Evolutionary conservation across 2,888 invertebrate species (phyloP).

Genomic region (Drosophila trichaetosa): DNA sequence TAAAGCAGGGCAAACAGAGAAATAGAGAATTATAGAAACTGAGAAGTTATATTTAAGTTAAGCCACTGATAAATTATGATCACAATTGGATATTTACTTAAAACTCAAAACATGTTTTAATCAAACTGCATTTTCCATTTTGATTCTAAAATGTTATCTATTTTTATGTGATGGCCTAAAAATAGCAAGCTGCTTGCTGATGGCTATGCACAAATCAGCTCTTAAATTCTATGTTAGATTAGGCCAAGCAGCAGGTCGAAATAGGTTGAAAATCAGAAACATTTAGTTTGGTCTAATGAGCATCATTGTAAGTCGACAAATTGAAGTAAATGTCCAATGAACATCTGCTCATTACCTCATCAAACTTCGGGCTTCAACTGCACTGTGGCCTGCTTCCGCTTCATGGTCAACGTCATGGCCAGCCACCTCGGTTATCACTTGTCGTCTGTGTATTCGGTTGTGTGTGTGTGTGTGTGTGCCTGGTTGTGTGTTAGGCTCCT

Average conservation of each 20-base stretch:
- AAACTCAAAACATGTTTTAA: not conserved
- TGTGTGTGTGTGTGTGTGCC: conserved; percentile 13
- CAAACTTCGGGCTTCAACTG: conserved; percentile 19
- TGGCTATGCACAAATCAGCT: not conserved
- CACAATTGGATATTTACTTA: conserved; percentile 32
- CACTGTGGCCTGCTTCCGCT: conserved; percentile 30
- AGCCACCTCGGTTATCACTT: conserved; percentile 32
- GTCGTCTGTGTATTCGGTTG: not conserved
- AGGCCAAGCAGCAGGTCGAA: not conserved
- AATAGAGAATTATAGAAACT: conserved; percentile 22
- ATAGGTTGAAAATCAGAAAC: not conserved
- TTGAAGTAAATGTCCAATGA: conserved; percentile 47
- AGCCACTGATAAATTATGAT: conserved; percentile 40
- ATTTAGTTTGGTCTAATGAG: not conserved
- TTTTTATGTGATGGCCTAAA: not conserved
- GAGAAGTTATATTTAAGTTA: conserved; percentile 10
- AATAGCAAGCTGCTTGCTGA: not conserved
- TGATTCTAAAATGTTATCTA: not conserved
- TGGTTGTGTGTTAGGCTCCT: conserved; percentile 22
- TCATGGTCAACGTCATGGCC: conserved; percentile 59
- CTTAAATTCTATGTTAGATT: not conserved
- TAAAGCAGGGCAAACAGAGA: conserved; percentile 47
- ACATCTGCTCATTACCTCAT: conserved; percentile 57
- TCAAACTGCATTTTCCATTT: not conserved
- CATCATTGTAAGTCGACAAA: conserved; percentile 10